A percentile compares a stretch with the other conserved stretches of the same genome.
Conservation (phyloP, 2,113 vertebrate species). For the Corythornis cristatus region DNA sequence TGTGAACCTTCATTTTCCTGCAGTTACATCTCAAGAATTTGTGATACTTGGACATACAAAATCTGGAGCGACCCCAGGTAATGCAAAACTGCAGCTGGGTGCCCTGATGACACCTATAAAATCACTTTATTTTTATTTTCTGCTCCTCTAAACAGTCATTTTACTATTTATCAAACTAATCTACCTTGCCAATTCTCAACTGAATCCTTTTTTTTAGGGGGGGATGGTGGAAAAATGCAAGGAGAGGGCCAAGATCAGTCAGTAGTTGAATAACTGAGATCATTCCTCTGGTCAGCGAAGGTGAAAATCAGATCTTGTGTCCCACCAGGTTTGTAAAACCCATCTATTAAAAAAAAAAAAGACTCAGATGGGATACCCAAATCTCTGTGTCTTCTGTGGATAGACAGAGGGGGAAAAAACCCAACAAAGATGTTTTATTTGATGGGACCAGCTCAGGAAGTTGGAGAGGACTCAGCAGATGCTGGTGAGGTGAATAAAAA, state of each 20-base stretch:
- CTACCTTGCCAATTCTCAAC: accelerated
- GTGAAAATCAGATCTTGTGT: background rate
- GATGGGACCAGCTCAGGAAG: background rate
- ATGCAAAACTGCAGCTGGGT: background rate
- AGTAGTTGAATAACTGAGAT: background rate
- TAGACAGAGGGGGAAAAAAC: background rate
- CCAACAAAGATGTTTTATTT: background rate
- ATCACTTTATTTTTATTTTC: background rate
- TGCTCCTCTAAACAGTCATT: background rate
- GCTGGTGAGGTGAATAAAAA: background rate
- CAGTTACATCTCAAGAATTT: background rate
- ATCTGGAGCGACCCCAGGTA: background rate
- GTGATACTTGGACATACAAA: background rate
- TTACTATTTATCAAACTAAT: background rate
- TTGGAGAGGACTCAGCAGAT: background rate
- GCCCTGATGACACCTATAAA: background rate
- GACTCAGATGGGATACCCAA: background rate
- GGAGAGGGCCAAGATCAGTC: background rate
- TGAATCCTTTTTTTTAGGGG: background rate
- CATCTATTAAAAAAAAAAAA: accelerated
- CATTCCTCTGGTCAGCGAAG: background rate
- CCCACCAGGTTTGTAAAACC: background rate
- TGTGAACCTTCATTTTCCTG: background rate
- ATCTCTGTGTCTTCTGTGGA: background rate
- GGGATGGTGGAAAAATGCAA: background rate